These are phyloP conservation scores for Drosophila eugracilis DNA, from an alignment of 1,140 invertebrate genomes.

Conservation along the genomic window DNA sequence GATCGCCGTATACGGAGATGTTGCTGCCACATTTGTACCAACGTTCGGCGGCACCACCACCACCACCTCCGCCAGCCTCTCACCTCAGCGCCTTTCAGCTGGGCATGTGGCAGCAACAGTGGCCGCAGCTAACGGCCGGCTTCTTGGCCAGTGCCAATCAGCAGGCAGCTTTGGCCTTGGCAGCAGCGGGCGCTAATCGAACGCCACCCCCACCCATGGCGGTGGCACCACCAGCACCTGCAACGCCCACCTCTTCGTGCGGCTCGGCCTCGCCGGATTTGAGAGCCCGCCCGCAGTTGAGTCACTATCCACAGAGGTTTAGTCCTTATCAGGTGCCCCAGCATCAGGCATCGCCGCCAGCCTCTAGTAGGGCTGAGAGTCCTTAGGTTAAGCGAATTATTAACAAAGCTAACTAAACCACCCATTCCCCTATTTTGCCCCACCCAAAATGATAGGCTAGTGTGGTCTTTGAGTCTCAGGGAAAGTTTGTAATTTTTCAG, in stretches of 20 bases:
- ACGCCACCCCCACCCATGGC: conserved; percentile 61
- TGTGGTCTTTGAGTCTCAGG: conserved; percentile 1
- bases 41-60: conserved; percentile 70
- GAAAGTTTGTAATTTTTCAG: too few relatives aligned
- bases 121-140: conserved; percentile 83
- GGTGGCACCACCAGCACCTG: conserved; percentile 56
- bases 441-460: conserved; percentile 2
- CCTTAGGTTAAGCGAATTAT: conserved; percentile 48
- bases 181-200: conserved; percentile 69
- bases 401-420: conserved; percentile 5
- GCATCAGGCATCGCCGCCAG: conserved; percentile 67
- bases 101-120: conserved; percentile 84
- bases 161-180: conserved; percentile 74
- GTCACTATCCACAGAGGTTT: conserved; percentile 81
- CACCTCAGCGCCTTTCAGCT: conserved; percentile 81
- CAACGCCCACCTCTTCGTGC: conserved; percentile 73
- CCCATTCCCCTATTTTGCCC: conserved; percentile 1
- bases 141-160: conserved; percentile 82
- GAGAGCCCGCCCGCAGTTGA: conserved; percentile 60
- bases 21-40: conserved; percentile 83
- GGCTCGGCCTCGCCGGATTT: conserved; percentile 80
- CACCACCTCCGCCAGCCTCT: conserved; percentile 59
- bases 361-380: conserved; percentile 62
- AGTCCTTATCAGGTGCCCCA: conserved; percentile 84
- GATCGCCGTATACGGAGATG: conserved; percentile 85